Percentiles rank a stretch among this genome's conserved stretches.
Conservation (phyloP, 2,797 vertebrate genomes). For the Anguilla marmorata region DNA sequence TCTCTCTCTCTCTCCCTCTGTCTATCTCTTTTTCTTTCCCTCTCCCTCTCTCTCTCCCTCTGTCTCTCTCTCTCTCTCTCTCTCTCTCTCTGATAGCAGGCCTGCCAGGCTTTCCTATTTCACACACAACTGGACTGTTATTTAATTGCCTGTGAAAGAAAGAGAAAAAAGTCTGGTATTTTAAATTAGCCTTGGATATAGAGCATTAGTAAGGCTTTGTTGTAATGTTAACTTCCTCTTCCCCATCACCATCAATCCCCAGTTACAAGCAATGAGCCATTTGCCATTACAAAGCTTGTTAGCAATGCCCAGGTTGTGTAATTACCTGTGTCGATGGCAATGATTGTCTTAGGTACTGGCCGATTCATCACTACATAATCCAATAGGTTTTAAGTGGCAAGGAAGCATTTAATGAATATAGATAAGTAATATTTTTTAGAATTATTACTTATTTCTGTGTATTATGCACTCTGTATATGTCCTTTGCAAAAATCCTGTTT, state of each 20-base stretch:
- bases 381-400: slow-evolving; percentile 49
- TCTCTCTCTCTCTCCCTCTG: too few species aligned
- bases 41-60: too few species aligned
- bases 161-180: slow-evolving; percentile 59
- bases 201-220: slow-evolving; percentile 64
- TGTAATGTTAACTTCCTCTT: slow-evolving; percentile 64
- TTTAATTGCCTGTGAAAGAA: slow-evolving; percentile 69
- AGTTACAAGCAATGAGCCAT: slow-evolving; percentile 68
- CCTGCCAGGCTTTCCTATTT: slow-evolving; percentile 61
- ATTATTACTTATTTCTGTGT: not conserved
- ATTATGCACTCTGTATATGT: not conserved
- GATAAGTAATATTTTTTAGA: not conserved
- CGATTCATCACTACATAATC: slow-evolving; percentile 65
- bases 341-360: slow-evolving; percentile 63
- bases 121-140: slow-evolving; percentile 63
- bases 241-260: slow-evolving; percentile 66
- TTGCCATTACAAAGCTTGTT: slow-evolving; percentile 72
- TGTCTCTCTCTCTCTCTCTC: not conserved
- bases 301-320: slow-evolving; percentile 70
- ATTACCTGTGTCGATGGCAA: slow-evolving; percentile 71
- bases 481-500: slow-evolving; percentile 10
- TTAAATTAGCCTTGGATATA: slow-evolving; percentile 67
- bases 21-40: too few species aligned
- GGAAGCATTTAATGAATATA: slow-evolving; percentile 33
- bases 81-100: slow-evolving; percentile 28